Evolutionary conservation across 2,113 vertebrate genomes (phyloP).

Genomic region (Ammodytes dubius): DNA sequence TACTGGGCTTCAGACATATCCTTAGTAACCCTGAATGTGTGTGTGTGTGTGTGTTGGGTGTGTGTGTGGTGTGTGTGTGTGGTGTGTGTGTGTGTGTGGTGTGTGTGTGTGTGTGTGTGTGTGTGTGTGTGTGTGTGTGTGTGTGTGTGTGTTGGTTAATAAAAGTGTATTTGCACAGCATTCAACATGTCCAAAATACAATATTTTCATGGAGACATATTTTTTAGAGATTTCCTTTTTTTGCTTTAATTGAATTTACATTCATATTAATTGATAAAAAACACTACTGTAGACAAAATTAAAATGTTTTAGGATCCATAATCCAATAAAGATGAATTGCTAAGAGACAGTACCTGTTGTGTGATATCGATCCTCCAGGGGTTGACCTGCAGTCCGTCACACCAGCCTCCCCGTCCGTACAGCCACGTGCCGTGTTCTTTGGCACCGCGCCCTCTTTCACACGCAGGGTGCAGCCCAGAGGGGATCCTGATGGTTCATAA

Average conservation of each 20-base stretch:
- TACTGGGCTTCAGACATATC: too few relatives aligned
- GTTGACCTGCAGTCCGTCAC: conserved; percentile 85
- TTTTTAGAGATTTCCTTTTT: too few relatives aligned
- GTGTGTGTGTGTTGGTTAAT: background rate
- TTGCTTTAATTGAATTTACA: too few relatives aligned
- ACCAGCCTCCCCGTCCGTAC: conserved; percentile 87
- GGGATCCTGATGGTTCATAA: conserved; percentile 62
- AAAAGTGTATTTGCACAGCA: too few relatives aligned
- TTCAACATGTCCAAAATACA: too few relatives aligned
- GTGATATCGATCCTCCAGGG: conserved; percentile 86
- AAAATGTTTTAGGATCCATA: background rate
- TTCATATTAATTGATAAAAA: background rate
- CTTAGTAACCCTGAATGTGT: background rate
- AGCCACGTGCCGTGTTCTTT: conserved; percentile 87
- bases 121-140: background rate
- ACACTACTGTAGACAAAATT: background rate
- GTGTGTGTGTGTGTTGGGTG: background rate
- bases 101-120: background rate
- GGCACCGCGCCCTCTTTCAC: conserved; percentile 84
- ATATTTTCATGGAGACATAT: too few relatives aligned
- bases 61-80: too few relatives aligned
- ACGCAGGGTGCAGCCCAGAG: conserved; percentile 80
- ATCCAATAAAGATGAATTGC: background rate
- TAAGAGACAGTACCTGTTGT: conserved; percentile 73
- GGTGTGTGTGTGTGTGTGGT: background rate